Evolutionary conservation across 2,888 invertebrate species (phyloP).

Genomic region (Sphaerolaimus hirsutus): DNA sequence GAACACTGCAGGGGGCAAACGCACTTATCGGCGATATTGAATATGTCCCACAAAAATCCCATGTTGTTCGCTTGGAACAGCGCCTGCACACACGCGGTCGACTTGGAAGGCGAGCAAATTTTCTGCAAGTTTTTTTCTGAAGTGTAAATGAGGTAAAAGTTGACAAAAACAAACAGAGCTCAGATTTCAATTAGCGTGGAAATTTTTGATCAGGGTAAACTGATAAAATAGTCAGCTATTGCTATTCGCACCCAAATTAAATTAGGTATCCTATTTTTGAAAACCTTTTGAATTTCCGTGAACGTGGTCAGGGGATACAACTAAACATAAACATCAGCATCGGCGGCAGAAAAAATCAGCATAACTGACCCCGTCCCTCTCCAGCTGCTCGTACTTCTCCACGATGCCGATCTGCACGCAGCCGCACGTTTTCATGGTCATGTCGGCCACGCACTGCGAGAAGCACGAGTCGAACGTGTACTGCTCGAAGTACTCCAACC

Average conservation of each 20-base stretch:
- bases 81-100: conserved; percentile 3
- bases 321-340: too few relatives aligned
- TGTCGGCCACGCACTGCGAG: conserved; percentile 1
- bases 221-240: too few relatives aligned
- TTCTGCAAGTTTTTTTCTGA: neutral
- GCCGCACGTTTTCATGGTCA: conserved; percentile 1
- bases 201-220: too few relatives aligned
- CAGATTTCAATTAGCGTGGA: too few relatives aligned
- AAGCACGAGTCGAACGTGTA: conserved; percentile 1
- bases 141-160: too few relatives aligned
- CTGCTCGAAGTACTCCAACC: neutral
- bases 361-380: too few relatives aligned
- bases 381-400: neutral
- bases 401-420: conserved; percentile 3
- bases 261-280: too few relatives aligned
- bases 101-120: neutral
- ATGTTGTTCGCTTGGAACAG: conserved; percentile 3
- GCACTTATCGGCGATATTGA: conserved; percentile 2
- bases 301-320: too few relatives aligned
- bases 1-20: conserved; percentile 4
- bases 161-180: too few relatives aligned
- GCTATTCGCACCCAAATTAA: too few relatives aligned
- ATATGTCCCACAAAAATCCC: conserved; percentile 4
- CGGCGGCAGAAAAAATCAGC: too few relatives aligned
- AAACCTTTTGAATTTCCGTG: too few relatives aligned